These are phyloP conservation scores for Lepidocyrtinus sp. DNA, from an alignment of 2,888 invertebrate species.

Conservation along the genomic window DNA sequence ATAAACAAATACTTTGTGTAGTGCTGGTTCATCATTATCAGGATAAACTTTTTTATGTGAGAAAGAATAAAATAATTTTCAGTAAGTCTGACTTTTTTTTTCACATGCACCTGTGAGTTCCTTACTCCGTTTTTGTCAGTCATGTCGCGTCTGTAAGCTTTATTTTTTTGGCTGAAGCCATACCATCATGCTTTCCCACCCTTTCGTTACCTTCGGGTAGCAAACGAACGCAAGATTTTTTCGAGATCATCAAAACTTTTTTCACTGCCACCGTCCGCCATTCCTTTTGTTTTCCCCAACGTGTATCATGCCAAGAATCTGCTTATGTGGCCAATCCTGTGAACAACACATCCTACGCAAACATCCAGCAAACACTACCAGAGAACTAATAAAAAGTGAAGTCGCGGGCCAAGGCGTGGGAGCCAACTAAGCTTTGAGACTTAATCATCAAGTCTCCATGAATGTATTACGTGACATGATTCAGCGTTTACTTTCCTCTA, in stretches of 20 bases:
- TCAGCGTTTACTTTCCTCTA: conserved; percentile 36
- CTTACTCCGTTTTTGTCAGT: background rate
- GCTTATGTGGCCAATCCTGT: background rate
- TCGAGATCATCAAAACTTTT: background rate
- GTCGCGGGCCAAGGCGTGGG: background rate
- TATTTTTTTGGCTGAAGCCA: background rate
- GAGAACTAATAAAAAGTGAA: background rate
- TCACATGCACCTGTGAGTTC: background rate
- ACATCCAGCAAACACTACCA: background rate
- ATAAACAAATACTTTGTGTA: no score
- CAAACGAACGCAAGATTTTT: background rate
- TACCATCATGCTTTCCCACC: background rate
- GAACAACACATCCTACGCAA: background rate
- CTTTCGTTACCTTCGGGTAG: background rate
- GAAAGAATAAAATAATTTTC: background rate
- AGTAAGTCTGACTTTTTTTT: background rate
- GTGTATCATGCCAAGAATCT: no score
- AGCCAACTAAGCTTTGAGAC: background rate
- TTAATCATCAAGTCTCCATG: background rate
- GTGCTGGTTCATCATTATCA: background rate
- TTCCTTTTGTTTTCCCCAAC: background rate
- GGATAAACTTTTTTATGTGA: background rate
- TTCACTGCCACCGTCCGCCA: background rate
- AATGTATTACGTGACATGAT: conserved; percentile 29
- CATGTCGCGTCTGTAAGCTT: background rate